These are phyloP conservation scores for Tetragnatha versicolor DNA, from an alignment of 1,140 invertebrate genomes.

Conservation along the genomic window DNA sequence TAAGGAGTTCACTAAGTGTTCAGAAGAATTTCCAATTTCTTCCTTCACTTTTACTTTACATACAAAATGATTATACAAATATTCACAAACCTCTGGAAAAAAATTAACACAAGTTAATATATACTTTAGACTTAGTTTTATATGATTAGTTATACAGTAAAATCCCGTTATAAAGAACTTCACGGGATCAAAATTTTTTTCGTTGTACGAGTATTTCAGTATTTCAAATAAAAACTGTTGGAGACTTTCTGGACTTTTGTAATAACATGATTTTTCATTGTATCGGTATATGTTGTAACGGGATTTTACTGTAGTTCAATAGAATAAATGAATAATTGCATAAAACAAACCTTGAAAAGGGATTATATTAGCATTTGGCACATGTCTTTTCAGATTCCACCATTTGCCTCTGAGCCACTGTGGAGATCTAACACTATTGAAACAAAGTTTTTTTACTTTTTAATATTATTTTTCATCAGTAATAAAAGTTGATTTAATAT, in stretches of 20 bases:
- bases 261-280: no score
- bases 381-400: conserved; percentile 67
- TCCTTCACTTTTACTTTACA: conserved; percentile 48
- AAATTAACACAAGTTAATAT: background rate
- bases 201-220: background rate
- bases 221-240: no score
- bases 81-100: conserved; percentile 49
- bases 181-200: background rate
- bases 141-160: background rate
- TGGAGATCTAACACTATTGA: conserved; percentile 66
- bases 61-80: conserved; percentile 45
- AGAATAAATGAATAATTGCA: background rate
- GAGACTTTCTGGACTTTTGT: no score
- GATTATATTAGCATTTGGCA: conserved; percentile 63
- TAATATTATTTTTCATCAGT: background rate
- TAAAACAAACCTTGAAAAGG: conserved; percentile 63
- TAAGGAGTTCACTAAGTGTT: conserved; percentile 6
- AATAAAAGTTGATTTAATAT: no score
- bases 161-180: no score
- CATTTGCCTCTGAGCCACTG: conserved; percentile 68
- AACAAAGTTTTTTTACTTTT: conserved; percentile 34
- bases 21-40: conserved; percentile 21
- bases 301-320: no score
- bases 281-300: no score
- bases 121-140: no score